These are phyloP conservation scores for Melanogrammus aeglefinus DNA, from an alignment of 2,797 vertebrate genomes.

Conservation along the genomic window DNA sequence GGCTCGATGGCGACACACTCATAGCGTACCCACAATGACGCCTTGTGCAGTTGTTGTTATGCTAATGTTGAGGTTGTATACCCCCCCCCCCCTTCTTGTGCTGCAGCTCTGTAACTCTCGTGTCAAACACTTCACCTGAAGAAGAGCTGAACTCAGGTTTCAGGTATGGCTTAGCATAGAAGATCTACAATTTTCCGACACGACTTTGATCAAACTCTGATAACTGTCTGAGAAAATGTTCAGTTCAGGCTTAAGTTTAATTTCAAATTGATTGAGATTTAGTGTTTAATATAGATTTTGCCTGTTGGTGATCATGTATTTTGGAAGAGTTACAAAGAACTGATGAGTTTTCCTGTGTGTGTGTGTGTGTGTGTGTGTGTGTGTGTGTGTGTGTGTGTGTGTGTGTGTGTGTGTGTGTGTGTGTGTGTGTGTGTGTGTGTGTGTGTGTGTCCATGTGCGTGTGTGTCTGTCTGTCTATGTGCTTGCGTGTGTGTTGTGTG, in stretches of 20 bases:
- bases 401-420: background rate
- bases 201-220: background rate
- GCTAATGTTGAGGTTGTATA: constrained; percentile 12
- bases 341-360: background rate
- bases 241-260: background rate
- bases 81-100: background rate
- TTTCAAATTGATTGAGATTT: background rate
- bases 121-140: constrained; percentile 5
- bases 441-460: background rate
- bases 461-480: background rate
- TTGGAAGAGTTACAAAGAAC: background rate
- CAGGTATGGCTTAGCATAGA: constrained; percentile 23
- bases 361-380: background rate
- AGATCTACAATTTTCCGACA: background rate
- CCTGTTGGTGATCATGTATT: background rate
- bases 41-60: background rate
- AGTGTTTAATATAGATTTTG: background rate
- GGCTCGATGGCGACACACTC: background rate
- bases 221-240: background rate
- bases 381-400: background rate
- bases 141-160: constrained; percentile 28
- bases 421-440: background rate
- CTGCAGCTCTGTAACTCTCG: constrained; percentile 22
- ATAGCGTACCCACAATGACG: background rate
- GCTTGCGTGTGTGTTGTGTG: background rate